phyloP scores from a whole-genome alignment of 2,888 invertebrate genomes.

The Acrobasis repandana region DNA sequence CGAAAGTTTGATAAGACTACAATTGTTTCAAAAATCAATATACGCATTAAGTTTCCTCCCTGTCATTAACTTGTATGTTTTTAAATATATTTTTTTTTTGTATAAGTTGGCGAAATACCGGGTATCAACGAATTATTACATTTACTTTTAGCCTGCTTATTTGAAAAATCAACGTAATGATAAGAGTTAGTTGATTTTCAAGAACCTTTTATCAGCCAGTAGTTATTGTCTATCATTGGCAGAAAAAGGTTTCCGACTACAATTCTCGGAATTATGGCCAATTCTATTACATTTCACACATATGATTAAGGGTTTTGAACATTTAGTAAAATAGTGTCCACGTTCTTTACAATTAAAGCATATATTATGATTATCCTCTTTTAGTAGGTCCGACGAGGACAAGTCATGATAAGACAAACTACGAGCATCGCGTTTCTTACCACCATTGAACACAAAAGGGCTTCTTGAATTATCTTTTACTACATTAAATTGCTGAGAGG shows the following conservation, averaged over 20 bases:
- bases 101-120: neutral
- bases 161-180: neutral
- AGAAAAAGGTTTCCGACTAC: neutral
- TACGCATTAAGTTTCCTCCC: neutral
- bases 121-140: neutral
- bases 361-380: neutral
- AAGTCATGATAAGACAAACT: neutral
- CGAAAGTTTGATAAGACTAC: neutral
- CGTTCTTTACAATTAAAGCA: neutral
- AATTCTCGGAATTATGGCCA: neutral
- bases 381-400: neutral
- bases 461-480: neutral
- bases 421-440: neutral
- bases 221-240: neutral
- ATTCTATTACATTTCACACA: neutral
- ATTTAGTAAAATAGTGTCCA: neutral
- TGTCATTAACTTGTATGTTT: no score
- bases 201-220: neutral
- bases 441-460: neutral
- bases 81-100: neutral
- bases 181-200: neutral
- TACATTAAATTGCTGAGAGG: neutral
- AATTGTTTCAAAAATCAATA: neutral
- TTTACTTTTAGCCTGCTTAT: neutral
- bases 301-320: neutral